phyloP scores from a whole-genome alignment of 2,888 invertebrate species.

The Dynastes tityus region DNA sequence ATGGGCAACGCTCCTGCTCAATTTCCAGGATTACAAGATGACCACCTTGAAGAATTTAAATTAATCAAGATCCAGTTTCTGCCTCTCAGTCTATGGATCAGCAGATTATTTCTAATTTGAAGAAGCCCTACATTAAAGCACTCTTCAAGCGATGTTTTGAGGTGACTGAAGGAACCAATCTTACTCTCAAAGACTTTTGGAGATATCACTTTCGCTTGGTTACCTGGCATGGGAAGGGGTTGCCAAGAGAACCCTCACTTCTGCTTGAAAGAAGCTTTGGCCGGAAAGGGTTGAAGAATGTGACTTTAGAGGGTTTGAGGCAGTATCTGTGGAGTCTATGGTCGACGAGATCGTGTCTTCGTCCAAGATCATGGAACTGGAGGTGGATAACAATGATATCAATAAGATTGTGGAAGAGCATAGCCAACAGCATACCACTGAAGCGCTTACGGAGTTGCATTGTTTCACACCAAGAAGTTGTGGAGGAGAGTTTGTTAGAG shows the following conservation, averaged over 20 bases:
- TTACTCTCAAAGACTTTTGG: constrained; percentile 58
- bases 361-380: constrained; percentile 53
- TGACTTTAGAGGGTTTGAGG: constrained; percentile 33
- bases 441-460: neutral
- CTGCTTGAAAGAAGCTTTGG: constrained; percentile 51
- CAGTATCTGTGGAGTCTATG: constrained; percentile 46
- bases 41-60: constrained; percentile 55
- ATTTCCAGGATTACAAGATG: constrained; percentile 56
- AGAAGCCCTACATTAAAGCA: constrained; percentile 57
- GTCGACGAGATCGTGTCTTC: constrained; percentile 56
- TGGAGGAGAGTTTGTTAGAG: neutral
- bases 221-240: constrained; percentile 55
- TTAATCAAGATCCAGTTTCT: constrained; percentile 56
- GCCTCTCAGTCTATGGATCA: constrained; percentile 58
- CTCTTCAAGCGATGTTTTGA: constrained; percentile 56
- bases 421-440: too few species aligned
- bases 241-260: constrained; percentile 47
- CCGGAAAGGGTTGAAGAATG: neutral
- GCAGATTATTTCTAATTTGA: constrained; percentile 58
- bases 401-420: constrained; percentile 32
- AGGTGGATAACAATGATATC: too few species aligned
- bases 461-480: neutral
- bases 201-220: constrained; percentile 58
- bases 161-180: constrained; percentile 51
- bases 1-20: constrained; percentile 60